Base-by-base conservation (phyloP, 2,888 invertebrate genomes). In the Dolichomitus sp. region DNA sequence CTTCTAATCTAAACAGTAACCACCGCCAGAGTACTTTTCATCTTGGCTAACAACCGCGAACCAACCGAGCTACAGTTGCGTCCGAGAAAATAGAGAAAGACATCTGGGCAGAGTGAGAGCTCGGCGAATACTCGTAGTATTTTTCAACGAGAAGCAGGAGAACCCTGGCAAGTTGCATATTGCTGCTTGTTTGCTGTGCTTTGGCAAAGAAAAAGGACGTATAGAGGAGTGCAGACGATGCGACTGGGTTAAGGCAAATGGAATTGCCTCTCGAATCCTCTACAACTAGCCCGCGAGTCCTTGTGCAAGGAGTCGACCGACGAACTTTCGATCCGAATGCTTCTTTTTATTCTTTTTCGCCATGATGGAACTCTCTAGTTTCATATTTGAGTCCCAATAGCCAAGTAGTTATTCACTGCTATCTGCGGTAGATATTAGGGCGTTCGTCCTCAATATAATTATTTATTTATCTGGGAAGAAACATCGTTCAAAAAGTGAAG, bases 221-320 rank as follows among this genome's bases (percentile, higher is more conserved):
- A 30, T 4, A 61, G 57, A 57, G 73, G 33, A 37, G 63, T 59
- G 48, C 23, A 48, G 68, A 61, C 37, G 37, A 72, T 61, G 57
- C 52, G 40, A 57, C 68, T 48, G 48, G 75, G 48, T 70, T 65
- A 73, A 73, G 84, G 82, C 66, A 91, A 91, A 90, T 91, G 89
- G 89, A 87, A 91, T 91, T 90, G 89, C 88, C 85, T 90, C 88
- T 89, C 81, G 84, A 89, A 91, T 89, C 88, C 86, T 83, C 80
- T 52, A 72, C 76, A 40, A 81, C 33, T 72, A 45, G 17, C 57
- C 23, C n/a, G 19, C 65, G 42, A 54, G 66, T 63, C 50, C 66
- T 52, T 61, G 68, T 12, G 68, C 48, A 17, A 9, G 17, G 14
- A 52, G 19, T 68, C 66, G 50, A 75, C 48, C 40, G 70, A 72